Percentiles rank a stretch among this genome's conserved stretches.
Conservation (phyloP, 2,888 invertebrate genomes). For the Heterodera filipjevi region DNA sequence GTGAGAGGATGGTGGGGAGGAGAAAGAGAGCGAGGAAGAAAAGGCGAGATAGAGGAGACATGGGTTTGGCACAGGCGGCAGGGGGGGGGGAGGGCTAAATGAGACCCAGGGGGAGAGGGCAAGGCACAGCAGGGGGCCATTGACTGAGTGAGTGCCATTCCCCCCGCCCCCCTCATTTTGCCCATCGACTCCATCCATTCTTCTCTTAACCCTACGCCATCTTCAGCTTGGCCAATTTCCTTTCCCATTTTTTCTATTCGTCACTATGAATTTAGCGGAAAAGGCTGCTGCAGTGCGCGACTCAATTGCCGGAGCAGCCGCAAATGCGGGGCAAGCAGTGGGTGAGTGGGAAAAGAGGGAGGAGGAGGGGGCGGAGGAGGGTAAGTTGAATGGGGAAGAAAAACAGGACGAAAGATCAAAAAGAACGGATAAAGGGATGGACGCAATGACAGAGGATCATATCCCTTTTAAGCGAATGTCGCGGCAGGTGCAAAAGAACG, state of each 20-base stretch:
- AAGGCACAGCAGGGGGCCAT: not conserved
- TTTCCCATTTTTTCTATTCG: not conserved
- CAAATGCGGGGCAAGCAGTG: slow-evolving; percentile 31
- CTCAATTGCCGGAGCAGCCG: slow-evolving; percentile 29
- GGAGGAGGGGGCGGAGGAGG: not conserved
- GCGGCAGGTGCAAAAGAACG: slow-evolving; percentile 25
- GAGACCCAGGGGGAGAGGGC: not conserved
- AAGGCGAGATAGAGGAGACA: too few species aligned
- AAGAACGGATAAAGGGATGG: slow-evolving; percentile 10
- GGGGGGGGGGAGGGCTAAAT: not conserved
- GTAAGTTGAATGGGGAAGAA: too few species aligned
- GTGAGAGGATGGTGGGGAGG: not conserved
- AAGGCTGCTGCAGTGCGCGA: slow-evolving; percentile 31
- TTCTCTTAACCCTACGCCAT: slow-evolving; percentile 11
- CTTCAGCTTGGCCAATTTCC: slow-evolving; percentile 9
- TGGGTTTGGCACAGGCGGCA: not conserved
- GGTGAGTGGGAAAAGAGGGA: not conserved
- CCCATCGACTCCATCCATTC: slow-evolving; percentile 2
- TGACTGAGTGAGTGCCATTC: not conserved
- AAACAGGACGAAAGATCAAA: not conserved
- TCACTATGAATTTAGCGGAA: slow-evolving; percentile 29
- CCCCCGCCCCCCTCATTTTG: slow-evolving; percentile 2
- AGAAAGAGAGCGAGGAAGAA: not conserved
- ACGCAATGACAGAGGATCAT: too few species aligned
- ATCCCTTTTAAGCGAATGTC: slow-evolving; percentile 18